phyloP scores from a whole-genome alignment of 2,113 vertebrate species.

The Otocyon megalotis region DNA sequence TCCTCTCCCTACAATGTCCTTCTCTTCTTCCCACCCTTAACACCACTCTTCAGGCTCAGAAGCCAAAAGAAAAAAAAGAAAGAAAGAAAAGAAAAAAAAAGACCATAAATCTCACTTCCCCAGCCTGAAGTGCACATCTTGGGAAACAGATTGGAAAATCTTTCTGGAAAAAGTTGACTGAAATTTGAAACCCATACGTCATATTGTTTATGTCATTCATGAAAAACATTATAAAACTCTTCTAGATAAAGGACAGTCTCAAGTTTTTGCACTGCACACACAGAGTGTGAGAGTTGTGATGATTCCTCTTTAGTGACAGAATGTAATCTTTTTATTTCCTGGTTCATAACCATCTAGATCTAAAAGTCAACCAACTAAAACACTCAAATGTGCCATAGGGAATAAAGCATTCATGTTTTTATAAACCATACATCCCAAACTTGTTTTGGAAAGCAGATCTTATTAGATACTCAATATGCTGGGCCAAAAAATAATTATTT shows the following conservation, averaged over 20 bases:
- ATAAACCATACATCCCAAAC: neutral
- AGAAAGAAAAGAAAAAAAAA: neutral
- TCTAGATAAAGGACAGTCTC: neutral
- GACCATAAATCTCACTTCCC: neutral
- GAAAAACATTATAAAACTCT: neutral
- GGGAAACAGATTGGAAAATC: conserved; percentile 37
- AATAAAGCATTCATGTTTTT: neutral
- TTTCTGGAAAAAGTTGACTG: conserved; percentile 16
- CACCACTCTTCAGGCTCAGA: neutral
- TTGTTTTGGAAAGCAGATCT: neutral
- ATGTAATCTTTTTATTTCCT: neutral
- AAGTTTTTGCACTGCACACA: neutral
- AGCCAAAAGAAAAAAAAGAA: neutral
- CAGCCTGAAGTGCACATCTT: neutral
- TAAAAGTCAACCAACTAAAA: conserved; percentile 12
- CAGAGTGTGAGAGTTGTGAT: neutral
- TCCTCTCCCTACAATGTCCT: neutral
- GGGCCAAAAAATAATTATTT: neutral
- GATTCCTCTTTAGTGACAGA: neutral
- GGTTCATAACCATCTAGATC: neutral
- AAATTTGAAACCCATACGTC: conserved; percentile 5
- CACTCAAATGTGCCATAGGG: neutral
- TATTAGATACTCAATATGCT: neutral
- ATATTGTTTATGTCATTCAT: neutral
- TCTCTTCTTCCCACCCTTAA: neutral